These are phyloP conservation scores for Butastur rufipennis DNA, from an alignment of 2,113 vertebrate species.

Conservation along the genomic window DNA sequence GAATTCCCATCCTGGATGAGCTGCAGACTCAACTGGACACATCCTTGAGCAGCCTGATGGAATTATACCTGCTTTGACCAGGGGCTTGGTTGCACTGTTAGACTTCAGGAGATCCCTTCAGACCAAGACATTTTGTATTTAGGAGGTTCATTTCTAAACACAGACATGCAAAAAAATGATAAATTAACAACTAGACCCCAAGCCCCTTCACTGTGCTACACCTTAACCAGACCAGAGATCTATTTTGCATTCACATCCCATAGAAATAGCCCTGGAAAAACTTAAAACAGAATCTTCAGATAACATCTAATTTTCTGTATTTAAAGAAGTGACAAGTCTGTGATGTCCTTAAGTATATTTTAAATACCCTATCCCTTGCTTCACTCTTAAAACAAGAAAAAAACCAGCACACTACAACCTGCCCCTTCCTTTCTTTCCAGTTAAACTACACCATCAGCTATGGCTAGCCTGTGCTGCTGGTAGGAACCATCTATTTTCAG, in stretches of 20 bases:
- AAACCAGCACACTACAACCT: neutral
- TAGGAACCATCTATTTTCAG: neutral
- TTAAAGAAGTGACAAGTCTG: neutral
- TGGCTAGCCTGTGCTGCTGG: neutral
- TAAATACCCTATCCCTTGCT: neutral
- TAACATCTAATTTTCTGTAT: neutral
- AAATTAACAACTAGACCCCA: neutral
- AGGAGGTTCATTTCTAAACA: neutral
- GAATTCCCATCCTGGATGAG: neutral
- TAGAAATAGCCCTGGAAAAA: neutral
- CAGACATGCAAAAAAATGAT: rapidly evolving
- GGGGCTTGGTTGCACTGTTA: too few relatives aligned
- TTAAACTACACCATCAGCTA: neutral
- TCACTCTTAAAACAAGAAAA: neutral
- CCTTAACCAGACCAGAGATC: neutral
- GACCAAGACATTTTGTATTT: rapidly evolving
- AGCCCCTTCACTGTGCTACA: too few relatives aligned
- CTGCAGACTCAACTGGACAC: neutral
- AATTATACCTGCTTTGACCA: neutral
- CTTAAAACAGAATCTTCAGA: neutral
- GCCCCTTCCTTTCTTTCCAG: neutral
- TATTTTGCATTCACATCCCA: neutral
- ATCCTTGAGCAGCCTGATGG: neutral
- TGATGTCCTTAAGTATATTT: neutral
- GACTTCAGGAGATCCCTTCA: neutral